Conservation (phyloP, 2,888 invertebrate species). For the Ceriagrion tenellum region DNA sequence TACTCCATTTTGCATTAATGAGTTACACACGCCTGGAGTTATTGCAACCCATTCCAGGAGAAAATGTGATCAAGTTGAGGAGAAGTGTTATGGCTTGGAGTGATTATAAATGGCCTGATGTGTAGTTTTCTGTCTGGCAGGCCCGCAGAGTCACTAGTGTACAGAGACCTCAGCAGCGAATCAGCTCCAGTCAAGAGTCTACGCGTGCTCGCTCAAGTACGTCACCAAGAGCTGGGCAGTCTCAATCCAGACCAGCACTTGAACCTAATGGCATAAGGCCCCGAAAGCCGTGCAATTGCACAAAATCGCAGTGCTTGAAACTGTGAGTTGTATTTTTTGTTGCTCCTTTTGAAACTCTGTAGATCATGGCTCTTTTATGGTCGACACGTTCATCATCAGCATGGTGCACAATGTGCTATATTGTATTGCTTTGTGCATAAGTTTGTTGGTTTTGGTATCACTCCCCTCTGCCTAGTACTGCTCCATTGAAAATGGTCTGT, state of each 20-base stretch:
- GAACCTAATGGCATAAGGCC: constrained; percentile 83
- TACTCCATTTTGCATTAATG: no score
- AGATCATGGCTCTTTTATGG: constrained; percentile 17
- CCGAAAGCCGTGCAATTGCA: constrained; percentile 98
- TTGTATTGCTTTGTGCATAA: no score
- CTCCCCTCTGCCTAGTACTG: no score
- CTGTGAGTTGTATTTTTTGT: constrained; percentile 81
- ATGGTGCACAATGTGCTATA: no score
- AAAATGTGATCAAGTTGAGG: no score
- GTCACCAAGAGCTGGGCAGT: constrained; percentile 71
- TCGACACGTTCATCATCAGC: no score
- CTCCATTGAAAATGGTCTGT: no score
- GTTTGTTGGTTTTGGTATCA: no score
- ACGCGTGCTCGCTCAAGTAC: constrained; percentile 70
- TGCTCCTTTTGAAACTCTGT: constrained; percentile 67
- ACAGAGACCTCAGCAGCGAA: constrained; percentile 42
- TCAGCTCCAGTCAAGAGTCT: constrained; percentile 57
- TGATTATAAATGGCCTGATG: no score
- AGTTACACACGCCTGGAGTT: no score
- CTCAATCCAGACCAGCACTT: constrained; percentile 72
- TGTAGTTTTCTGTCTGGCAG: background rate
- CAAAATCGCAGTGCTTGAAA: constrained; percentile 98
- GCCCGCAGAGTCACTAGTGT: constrained; percentile 43
- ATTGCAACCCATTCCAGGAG: no score
- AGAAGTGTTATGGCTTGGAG: no score